Conservation (phyloP, 2,113 vertebrate genomes). For the Puffinus mauretanicus region DNA sequence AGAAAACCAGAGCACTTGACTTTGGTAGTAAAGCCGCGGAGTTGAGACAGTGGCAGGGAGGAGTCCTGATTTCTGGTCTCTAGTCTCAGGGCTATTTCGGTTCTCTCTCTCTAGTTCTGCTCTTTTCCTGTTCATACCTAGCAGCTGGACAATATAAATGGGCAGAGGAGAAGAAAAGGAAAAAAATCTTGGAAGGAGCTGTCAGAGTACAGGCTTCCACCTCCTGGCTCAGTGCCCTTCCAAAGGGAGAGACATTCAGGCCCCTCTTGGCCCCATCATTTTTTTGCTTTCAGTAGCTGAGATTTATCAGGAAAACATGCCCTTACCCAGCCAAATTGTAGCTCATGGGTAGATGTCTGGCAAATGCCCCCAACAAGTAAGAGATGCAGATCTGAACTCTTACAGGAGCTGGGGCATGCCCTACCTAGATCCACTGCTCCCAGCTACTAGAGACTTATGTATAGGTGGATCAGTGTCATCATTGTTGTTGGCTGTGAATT, state of each 20-base stretch:
- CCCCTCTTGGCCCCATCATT: not conserved
- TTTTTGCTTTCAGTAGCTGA: not conserved
- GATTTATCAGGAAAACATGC: not conserved
- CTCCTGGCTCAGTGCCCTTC: not conserved
- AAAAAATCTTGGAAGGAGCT: not conserved
- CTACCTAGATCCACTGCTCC: not conserved
- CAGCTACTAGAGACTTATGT: not conserved
- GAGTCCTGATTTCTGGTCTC: not conserved
- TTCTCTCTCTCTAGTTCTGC: not conserved
- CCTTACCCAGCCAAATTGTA: not conserved
- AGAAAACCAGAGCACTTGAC: not conserved
- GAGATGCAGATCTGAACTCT: not conserved
- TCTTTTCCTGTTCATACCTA: not conserved
- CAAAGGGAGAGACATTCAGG: not conserved
- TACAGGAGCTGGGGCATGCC: not conserved
- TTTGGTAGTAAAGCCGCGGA: not conserved
- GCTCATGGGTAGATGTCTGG: not conserved
- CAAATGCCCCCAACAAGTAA: not conserved
- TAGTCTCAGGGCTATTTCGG: not conserved
- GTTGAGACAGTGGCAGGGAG: not conserved
- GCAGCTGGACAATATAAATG: not conserved
- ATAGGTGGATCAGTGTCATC: not conserved
- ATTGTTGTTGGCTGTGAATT: not conserved
- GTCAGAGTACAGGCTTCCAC: not conserved
- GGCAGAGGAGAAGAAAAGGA: no score